Evolutionary conservation across 1,140 invertebrate species (phyloP).

Genomic region (Trichonephila clavipes): DNA sequence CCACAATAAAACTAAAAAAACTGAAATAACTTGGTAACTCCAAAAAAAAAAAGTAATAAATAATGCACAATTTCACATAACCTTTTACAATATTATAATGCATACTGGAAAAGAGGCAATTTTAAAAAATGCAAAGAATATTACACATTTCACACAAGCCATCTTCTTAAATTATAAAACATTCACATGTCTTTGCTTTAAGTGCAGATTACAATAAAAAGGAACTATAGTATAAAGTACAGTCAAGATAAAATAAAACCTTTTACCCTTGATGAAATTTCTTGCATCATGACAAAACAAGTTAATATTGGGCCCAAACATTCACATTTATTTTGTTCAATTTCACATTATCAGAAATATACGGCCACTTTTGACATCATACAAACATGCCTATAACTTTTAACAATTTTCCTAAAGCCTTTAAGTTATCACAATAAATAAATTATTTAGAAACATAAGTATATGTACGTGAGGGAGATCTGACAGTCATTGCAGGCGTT

Average conservation of each 20-base stretch:
- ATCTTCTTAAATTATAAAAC: not conserved
- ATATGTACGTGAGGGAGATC: constrained; percentile 78
- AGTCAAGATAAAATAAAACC: not conserved
- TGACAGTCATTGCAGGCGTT: constrained; percentile 77
- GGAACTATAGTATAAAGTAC: not conserved
- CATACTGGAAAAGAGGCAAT: not conserved
- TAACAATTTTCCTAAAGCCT: constrained; percentile 21
- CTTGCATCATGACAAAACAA: not conserved
- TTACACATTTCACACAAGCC: not conserved
- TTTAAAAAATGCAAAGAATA: not conserved
- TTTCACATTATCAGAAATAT: not conserved
- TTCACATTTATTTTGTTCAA: constrained; percentile 28
- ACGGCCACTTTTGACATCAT: not conserved
- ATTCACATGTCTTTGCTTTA: not conserved
- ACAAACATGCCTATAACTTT: constrained; percentile 19
- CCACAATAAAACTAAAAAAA: too few species aligned
- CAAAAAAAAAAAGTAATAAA: too few species aligned
- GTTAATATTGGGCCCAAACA: constrained; percentile 18
- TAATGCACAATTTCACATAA: too few species aligned
- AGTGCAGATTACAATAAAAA: not conserved
- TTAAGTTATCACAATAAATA: constrained; percentile 3
- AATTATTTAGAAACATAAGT: constrained; percentile 79
- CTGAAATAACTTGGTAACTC: too few species aligned
- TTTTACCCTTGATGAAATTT: constrained; percentile 9
- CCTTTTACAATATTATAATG: too few species aligned